Percentiles rank a stretch among this genome's conserved stretches.
phyloP scores from a whole-genome alignment of 2,113 vertebrate genomes.

The Sylvia atricapilla region DNA sequence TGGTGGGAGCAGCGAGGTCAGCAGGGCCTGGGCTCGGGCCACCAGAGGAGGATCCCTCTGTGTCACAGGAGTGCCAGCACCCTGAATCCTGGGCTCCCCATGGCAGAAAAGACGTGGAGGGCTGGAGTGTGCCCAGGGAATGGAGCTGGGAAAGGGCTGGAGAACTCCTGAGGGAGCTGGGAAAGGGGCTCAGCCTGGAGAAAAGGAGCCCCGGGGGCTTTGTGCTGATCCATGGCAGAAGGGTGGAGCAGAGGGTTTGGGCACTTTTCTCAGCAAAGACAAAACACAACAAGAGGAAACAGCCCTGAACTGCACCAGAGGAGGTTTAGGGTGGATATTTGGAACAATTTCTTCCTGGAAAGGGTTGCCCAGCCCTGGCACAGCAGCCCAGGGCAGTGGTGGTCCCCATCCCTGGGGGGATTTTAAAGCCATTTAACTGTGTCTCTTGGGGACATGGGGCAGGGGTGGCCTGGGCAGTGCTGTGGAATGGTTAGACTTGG shows the following conservation, averaged over 20 bases:
- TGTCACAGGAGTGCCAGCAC: background rate
- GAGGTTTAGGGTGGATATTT: too few relatives aligned
- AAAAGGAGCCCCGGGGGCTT: background rate
- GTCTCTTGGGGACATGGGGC: rapidly evolving
- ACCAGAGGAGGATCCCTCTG: background rate
- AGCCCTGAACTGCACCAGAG: background rate
- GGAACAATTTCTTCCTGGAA: background rate
- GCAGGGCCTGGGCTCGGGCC: background rate
- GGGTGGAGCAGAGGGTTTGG: background rate
- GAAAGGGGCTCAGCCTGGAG: background rate
- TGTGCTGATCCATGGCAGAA: background rate
- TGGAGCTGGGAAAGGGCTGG: background rate
- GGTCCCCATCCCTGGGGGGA: background rate
- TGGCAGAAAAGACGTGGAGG: rapidly evolving
- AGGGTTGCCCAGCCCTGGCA: background rate
- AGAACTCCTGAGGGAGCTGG: background rate
- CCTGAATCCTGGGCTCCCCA: rapidly evolving
- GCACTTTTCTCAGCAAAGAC: background rate
- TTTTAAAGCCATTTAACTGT: background rate
- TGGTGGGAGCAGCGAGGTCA: background rate
- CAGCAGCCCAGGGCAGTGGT: background rate
- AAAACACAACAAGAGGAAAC: background rate
- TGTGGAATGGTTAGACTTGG: background rate
- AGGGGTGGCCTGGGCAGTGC: background rate
- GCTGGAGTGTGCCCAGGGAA: rapidly evolving